Percentiles rank a stretch among this genome's conserved stretches.
phyloP scores from a whole-genome alignment of 2,888 invertebrate species.

The Cactoblastis cactorum region DNA sequence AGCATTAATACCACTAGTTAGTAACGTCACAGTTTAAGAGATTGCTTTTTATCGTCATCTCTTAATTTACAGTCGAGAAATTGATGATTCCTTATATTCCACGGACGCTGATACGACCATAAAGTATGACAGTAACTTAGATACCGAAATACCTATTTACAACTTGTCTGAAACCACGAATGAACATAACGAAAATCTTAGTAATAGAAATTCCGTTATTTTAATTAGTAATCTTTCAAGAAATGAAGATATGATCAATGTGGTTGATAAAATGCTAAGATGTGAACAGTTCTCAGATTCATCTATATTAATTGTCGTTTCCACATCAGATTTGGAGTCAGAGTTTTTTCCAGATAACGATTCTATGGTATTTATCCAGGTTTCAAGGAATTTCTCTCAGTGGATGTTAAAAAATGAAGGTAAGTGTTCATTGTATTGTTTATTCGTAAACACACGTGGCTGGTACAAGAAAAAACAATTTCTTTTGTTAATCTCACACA shows the following conservation, averaged over 20 bases:
- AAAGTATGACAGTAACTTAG: not conserved
- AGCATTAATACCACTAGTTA: not conserved
- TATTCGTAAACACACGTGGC: not conserved
- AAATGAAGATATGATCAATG: constrained; percentile 26
- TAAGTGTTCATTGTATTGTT: constrained; percentile 21
- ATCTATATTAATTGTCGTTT: constrained; percentile 40
- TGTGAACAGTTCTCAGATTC: constrained; percentile 30
- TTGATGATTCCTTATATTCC: not conserved
- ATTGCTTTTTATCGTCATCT: too few species aligned
- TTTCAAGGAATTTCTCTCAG: constrained; percentile 29
- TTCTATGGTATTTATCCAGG: constrained; percentile 36
- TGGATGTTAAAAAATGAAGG: constrained; percentile 22
- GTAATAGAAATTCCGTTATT: constrained; percentile 19
- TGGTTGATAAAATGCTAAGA: constrained; percentile 32
- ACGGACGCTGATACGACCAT: not conserved
- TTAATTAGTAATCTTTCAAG: constrained; percentile 30
- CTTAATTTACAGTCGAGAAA: not conserved
- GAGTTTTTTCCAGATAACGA: constrained; percentile 23
- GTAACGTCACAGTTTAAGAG: too few species aligned
- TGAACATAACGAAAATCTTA: not conserved
- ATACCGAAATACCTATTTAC: constrained; percentile 20
- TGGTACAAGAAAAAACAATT: too few species aligned
- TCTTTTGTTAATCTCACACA: too few species aligned
- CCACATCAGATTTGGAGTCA: constrained; percentile 31
- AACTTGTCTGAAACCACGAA: constrained; percentile 22